Evolutionary conservation across 2,888 invertebrate species (phyloP), one percentile per base, ranked within the genome.

Genomic region (Cecidostiba fungosa): DNA sequence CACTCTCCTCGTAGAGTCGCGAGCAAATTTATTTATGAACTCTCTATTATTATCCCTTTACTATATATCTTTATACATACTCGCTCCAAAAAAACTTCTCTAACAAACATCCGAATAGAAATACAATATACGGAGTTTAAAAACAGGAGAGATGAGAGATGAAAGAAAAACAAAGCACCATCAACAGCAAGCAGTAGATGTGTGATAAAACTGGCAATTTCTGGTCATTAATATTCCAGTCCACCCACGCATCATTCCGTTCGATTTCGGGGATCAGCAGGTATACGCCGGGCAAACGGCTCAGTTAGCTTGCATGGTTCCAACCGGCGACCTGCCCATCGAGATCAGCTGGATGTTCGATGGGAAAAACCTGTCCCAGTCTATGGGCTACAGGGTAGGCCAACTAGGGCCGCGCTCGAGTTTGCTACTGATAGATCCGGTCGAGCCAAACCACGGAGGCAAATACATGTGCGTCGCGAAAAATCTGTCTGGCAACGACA

Each of bases 231-330:
- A 79, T 77, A 73, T 87, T 86, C 94, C 96, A 97, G 97, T 97
- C 94, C 93, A 96, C 91, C 97, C 97, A 93, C 96, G 96, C 94
- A 97, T 97, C 94, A 96, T 95, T 94, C 97, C 97, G 91, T 97
- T 97, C 94, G 95, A 95, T 93, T 97, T 97, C 94, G 97, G 97
- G 88, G 95, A 95, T 93, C 95, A 95, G 89, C 96, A 97, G 90
- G 95, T 97, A 90, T 96, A 96, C 93, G 96, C 96, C 91, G 97
- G 97, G 89, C 97, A 97, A 93, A 96, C 97, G 88, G 96, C 96
- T 90, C 97, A 97, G 94, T 95, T 96, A 89, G 96, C 95, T 92
- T 95, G 96, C 94, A 94, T 95, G 94, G 94, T 95, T 86, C 94
- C 94, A 66, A 94, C 95, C 89, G 96, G 96, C 85, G 95, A 95